These are phyloP conservation scores for Incurvaria masculella DNA, from an alignment of 2,888 invertebrate genomes.

Conservation along the genomic window DNA sequence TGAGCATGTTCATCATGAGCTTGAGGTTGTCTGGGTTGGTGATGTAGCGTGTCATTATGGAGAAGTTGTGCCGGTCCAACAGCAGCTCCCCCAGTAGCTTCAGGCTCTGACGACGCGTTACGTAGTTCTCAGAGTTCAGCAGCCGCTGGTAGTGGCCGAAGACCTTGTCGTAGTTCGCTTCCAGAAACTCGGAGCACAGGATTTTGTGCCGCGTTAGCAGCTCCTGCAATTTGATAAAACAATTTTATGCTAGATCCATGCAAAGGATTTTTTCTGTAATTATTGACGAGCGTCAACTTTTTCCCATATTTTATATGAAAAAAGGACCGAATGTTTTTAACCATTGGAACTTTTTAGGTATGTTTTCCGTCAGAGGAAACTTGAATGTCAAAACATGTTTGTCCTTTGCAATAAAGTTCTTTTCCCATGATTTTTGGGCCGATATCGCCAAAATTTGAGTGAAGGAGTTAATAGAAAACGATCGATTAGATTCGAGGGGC, in stretches of 20 bases:
- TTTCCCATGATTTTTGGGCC: too few relatives aligned
- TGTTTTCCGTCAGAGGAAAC: too few relatives aligned
- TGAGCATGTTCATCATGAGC: constrained; percentile 99
- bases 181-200: constrained; percentile 97
- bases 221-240: constrained; percentile 62
- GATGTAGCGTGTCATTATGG: constrained; percentile 97
- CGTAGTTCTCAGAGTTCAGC: constrained; percentile 99
- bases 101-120: constrained; percentile 96
- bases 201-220: constrained; percentile 92
- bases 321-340: too few relatives aligned
- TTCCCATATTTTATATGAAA: too few relatives aligned
- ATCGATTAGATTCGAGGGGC: too few relatives aligned
- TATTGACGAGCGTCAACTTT: too few relatives aligned
- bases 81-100: constrained; percentile 96
- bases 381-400: too few relatives aligned
- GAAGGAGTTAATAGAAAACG: too few relatives aligned
- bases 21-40: constrained; percentile 99
- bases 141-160: constrained; percentile 96
- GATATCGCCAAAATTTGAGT: too few relatives aligned
- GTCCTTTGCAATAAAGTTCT: too few relatives aligned
- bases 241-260: background rate
- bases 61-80: constrained; percentile 98
- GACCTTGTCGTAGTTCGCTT: constrained; percentile 98
- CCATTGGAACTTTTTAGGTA: too few relatives aligned
- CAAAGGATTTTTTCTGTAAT: too few relatives aligned